Evolutionary conservation across 2,797 vertebrate genomes (phyloP).

Genomic region (Coendou prehensilis): DNA sequence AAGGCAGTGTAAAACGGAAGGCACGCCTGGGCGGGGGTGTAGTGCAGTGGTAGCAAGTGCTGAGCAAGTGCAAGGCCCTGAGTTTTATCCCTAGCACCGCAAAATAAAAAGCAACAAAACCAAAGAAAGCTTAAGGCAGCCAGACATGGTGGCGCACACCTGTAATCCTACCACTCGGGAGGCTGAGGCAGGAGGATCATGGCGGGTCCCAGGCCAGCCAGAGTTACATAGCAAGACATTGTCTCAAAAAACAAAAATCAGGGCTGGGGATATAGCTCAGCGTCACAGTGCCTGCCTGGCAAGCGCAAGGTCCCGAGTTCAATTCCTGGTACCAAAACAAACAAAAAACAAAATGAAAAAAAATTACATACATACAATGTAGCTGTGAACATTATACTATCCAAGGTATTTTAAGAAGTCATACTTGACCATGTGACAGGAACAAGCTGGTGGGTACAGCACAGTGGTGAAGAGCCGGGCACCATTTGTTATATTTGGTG

Average conservation of each 20-base stretch:
- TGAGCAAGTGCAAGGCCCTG: no score
- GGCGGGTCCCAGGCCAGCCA: not conserved
- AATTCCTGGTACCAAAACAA: no score
- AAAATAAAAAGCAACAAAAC: not conserved
- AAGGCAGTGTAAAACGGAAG: not conserved
- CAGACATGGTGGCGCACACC: not conserved
- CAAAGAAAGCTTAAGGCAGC: not conserved
- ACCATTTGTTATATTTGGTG: not conserved
- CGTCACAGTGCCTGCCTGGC: no score
- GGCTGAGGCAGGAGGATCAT: not conserved
- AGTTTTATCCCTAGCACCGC: not conserved
- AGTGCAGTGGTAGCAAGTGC: no score
- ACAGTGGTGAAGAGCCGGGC: not conserved
- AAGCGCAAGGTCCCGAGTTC: no score
- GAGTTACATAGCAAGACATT: not conserved
- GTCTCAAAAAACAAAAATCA: not conserved
- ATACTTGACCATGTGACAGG: not conserved
- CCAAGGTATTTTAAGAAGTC: not conserved
- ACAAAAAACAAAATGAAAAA: not conserved
- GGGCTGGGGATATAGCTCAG: no score
- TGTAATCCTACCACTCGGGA: not conserved
- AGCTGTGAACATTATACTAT: not conserved
- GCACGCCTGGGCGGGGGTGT: not conserved
- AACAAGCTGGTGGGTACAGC: not conserved
- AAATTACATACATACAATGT: not conserved